Evolutionary conservation across 2,113 vertebrate species (phyloP), one percentile per base, ranked within the genome.

Genomic region (Prunella himalayana): DNA sequence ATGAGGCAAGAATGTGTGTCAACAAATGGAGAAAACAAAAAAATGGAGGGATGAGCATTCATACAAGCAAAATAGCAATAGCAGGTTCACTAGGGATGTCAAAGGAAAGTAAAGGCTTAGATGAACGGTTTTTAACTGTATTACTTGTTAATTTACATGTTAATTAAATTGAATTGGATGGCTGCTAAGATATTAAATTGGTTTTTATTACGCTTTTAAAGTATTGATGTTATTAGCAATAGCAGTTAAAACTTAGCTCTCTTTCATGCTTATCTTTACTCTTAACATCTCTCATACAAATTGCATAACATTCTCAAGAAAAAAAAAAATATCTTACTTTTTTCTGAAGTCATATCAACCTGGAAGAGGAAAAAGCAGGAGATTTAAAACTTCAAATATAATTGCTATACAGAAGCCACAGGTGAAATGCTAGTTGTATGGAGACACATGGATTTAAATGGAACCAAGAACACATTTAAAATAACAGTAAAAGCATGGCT

Each of bases 251-350:
- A 96, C 66, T 98, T 95, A 92, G 88, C 84, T 95, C 81, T 95
- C 90, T 97, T 72, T 95, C 97, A 98, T 98, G 97, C 97, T 97
- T 97, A 80, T 97, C 76, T 97, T 92, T 94, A 97, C 44, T 86
- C 85, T 82, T 97, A 97, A 95, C 35, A 78, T 90, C 96, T 97
- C 95, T 94, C 94, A 95, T 81, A 96, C 76, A 92, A 96, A 97
- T 37, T 93, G 37, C 39, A 68, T 42, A 75, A 70, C 23, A 76
- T 90, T 95, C 90, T 81, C 9, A 76, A 80, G 42, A 30, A 49
- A 30, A 68, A 85, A 33, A 31, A 59, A 91, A 97, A 88, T 98
- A 88, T 98, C 99, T 99, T 99, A 99, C 99, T 99, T 99, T 99
- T 99, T 97, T 99, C 98, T 93, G 98, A 98, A 68, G 97, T 98